phyloP scores from a whole-genome alignment of 2,113 vertebrate genomes.

The Gorsachius goisagi region DNA sequence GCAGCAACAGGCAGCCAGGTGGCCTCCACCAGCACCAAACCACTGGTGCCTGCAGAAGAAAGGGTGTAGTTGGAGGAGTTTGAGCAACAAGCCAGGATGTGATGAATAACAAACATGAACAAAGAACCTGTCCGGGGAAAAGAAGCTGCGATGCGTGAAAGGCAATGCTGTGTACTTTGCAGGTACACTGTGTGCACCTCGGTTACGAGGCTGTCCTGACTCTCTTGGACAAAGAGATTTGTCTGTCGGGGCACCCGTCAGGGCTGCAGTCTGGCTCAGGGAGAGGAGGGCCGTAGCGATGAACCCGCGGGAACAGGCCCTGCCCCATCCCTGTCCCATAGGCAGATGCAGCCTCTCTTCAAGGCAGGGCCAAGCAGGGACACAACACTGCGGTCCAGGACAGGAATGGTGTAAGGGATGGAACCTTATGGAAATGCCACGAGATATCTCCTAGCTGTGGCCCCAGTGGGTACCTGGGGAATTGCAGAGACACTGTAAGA shows the following conservation, averaged over 20 bases:
- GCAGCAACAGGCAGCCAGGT: background rate
- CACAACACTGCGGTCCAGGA: background rate
- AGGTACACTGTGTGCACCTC: background rate
- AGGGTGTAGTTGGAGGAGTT: background rate
- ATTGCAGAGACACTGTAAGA: background rate
- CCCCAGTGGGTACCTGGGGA: background rate
- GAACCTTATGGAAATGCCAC: fast-evolving
- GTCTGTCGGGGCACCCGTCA: background rate
- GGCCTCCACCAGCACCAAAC: background rate
- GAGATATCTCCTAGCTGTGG: background rate
- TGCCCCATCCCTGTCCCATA: background rate
- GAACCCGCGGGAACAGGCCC: fast-evolving
- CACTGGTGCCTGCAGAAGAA: background rate
- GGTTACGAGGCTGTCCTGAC: background rate
- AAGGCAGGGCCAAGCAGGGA: background rate
- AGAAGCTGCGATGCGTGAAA: background rate
- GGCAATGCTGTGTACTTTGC: background rate
- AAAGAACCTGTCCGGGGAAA: background rate
- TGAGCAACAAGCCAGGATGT: background rate
- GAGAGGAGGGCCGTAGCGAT: fast-evolving
- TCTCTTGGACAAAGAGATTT: background rate
- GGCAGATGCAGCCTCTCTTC: background rate
- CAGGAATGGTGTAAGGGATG: background rate
- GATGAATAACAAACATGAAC: background rate
- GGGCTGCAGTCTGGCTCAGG: background rate